These are phyloP conservation scores for Mirounga angustirostris DNA, from an alignment of 2,113 vertebrate genomes.

Conservation along the genomic window DNA sequence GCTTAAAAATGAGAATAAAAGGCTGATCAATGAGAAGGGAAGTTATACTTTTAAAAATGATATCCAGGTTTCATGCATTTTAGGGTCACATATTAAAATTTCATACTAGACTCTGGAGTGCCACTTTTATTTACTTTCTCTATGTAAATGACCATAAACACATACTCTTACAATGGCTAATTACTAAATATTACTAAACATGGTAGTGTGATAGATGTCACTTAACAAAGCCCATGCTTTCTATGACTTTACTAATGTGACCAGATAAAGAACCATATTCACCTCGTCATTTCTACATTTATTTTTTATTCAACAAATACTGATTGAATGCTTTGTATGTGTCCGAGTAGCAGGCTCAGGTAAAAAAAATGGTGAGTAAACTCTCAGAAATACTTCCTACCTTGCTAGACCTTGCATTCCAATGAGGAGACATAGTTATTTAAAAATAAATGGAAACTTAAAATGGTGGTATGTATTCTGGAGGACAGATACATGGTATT, in stretches of 20 bases:
- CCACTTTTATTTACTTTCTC: neutral
- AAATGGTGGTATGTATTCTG: neutral
- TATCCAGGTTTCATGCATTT: constrained; percentile 20
- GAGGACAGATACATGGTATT: neutral
- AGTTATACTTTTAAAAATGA: neutral
- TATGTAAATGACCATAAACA: neutral
- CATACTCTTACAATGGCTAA: neutral
- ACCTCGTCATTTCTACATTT: neutral
- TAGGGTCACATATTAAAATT: neutral
- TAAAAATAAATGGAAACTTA: neutral
- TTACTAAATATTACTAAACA: constrained; percentile 5
- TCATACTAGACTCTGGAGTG: neutral
- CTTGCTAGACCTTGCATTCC: neutral
- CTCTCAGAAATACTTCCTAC: neutral
- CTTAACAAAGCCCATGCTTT: neutral
- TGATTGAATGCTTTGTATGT: neutral
- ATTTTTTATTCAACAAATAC: constrained; percentile 2
- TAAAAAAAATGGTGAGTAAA: neutral
- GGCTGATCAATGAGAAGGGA: neutral
- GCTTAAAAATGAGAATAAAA: constrained; percentile 59
- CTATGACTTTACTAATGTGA: neutral
- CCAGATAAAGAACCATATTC: neutral
- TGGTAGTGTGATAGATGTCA: neutral
- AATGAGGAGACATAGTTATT: neutral
- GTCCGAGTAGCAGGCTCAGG: neutral